Evolutionary conservation across 2,888 invertebrate species (phyloP).

Genomic region (Drosophila koepferae): DNA sequence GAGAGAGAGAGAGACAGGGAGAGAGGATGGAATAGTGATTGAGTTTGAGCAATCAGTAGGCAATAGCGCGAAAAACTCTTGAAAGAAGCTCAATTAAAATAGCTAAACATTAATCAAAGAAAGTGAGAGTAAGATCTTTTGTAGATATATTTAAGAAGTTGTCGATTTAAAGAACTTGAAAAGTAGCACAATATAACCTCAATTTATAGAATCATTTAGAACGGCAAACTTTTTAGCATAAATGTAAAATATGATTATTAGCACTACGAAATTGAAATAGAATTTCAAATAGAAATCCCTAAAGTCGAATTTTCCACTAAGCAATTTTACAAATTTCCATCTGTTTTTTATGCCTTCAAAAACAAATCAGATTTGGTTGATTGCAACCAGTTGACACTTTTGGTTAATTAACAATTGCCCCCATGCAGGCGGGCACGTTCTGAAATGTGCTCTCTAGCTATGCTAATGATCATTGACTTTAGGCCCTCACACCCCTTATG

Average conservation of each 20-base stretch:
- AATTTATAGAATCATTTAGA: neutral
- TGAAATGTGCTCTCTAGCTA: slow-evolving; percentile 9
- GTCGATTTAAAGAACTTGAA: neutral
- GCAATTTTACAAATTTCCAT: slow-evolving; percentile 3
- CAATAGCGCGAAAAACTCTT: too few species aligned
- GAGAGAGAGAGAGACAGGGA: too few species aligned
- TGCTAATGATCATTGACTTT: slow-evolving; percentile 45
- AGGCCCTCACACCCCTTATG: neutral
- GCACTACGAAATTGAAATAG: neutral
- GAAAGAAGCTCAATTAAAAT: too few species aligned
- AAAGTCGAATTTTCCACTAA: neutral
- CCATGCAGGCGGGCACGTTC: neutral
- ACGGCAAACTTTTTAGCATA: neutral
- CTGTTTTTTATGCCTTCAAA: neutral
- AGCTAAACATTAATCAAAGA: neutral
- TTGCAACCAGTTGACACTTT: slow-evolving; percentile 14
- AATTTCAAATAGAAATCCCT: neutral
- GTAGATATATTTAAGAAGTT: neutral
- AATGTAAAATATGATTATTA: neutral
- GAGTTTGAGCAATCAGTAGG: too few species aligned
- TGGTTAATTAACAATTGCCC: neutral
- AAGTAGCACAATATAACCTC: too few species aligned
- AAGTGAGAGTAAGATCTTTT: neutral
- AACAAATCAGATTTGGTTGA: slow-evolving; percentile 3
- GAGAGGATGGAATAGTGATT: too few species aligned